A percentile compares a stretch with the other conserved stretches of the same genome.
Conservation (phyloP, 2,888 invertebrate genomes). For the Cremastobaeus sp. region DNA sequence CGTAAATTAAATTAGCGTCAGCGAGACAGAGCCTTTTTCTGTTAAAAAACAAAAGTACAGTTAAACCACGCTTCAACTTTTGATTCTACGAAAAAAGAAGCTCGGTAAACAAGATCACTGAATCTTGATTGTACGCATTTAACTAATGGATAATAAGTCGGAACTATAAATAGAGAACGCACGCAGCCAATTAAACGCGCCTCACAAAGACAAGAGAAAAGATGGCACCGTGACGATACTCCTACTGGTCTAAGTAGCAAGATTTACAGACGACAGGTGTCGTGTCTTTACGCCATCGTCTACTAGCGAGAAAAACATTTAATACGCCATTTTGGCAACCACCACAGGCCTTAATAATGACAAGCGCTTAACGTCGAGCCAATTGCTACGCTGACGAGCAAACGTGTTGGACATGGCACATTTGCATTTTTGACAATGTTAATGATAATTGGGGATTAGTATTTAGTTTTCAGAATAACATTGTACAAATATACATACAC, state of each 20-base stretch:
- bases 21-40: no score
- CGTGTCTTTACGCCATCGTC: conserved; percentile 53
- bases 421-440: conserved; percentile 44
- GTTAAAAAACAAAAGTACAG: no score
- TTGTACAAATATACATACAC: no score
- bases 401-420: conserved; percentile 24
- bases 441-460: conserved; percentile 62
- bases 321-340: conserved; percentile 69
- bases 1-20: no score
- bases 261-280: conserved; percentile 77
- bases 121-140: conserved; percentile 14
- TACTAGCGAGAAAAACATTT: conserved; percentile 66
- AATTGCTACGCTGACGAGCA: conserved; percentile 54
- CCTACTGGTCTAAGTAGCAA: conserved; percentile 72
- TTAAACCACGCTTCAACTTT: no score
- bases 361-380: conserved; percentile 68
- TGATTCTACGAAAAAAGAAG: no score
- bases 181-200: conserved; percentile 75
- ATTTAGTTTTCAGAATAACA: conserved; percentile 34
- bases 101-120: conserved; percentile 1
- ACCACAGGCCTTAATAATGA: conserved; percentile 68
- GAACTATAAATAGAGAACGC: conserved; percentile 71
- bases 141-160: conserved; percentile 73
- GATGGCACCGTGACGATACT: conserved; percentile 55
- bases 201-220: conserved; percentile 62